phyloP scores from a whole-genome alignment of 2,113 vertebrate species.

The Hoplias malabaricus region DNA sequence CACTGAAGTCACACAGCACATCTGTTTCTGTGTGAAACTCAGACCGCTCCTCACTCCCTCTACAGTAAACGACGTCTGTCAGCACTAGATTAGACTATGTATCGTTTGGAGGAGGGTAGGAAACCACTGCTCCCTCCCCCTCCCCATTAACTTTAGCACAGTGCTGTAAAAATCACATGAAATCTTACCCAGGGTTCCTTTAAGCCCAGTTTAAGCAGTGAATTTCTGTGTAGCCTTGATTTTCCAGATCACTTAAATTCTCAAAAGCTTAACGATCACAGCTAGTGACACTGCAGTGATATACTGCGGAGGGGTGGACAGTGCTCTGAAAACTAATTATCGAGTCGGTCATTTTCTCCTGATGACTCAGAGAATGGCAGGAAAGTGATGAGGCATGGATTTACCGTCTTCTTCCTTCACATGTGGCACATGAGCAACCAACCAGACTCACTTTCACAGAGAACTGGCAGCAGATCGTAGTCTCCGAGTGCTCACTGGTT shows the following conservation, averaged over 20 bases:
- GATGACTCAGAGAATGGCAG: not conserved
- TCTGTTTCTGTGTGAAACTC: too few relatives aligned
- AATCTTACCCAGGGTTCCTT: too few relatives aligned
- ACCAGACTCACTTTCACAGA: not conserved
- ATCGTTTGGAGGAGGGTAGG: too few relatives aligned
- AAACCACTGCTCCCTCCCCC: too few relatives aligned
- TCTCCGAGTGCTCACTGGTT: constrained; percentile 29
- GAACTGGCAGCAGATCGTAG: not conserved
- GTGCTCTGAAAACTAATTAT: not conserved
- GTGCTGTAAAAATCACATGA: too few relatives aligned
- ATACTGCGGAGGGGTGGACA: not conserved
- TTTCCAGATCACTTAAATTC: not conserved
- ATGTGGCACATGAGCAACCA: not conserved
- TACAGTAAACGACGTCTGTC: too few relatives aligned
- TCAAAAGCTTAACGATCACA: not conserved
- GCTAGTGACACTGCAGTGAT: not conserved
- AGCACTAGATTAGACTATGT: too few relatives aligned
- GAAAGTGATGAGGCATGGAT: not conserved
- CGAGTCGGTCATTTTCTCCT: not conserved
- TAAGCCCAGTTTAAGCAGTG: not conserved
- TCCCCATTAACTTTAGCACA: too few relatives aligned
- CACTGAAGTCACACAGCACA: too few relatives aligned
- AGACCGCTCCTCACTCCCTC: too few relatives aligned
- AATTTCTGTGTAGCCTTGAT: not conserved
- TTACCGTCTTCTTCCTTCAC: not conserved